These are phyloP conservation scores for Hucho hucho DNA, from an alignment of 2,113 vertebrate species.

Conservation along the genomic window DNA sequence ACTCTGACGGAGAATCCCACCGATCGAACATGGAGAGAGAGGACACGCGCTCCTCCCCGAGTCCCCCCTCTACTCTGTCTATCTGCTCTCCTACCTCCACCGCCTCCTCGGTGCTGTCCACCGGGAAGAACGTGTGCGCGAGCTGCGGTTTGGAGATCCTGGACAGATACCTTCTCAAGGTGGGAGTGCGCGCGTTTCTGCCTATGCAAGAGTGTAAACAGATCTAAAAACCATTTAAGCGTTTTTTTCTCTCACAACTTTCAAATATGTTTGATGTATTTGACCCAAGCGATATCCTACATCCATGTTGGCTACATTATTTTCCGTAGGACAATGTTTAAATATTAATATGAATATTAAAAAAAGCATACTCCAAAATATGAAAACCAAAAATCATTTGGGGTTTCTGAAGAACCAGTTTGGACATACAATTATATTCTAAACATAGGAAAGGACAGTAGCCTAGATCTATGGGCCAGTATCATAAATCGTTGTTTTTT, in stretches of 20 bases:
- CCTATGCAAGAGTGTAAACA: neutral
- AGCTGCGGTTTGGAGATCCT: conserved; percentile 96
- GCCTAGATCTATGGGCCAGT: neutral
- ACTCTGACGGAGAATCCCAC: conserved; percentile 87
- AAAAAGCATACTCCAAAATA: neutral
- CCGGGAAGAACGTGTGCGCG: conserved; percentile 92
- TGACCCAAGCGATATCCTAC: neutral
- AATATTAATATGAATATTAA: neutral
- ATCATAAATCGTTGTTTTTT: conserved; percentile 19
- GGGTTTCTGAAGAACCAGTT: neutral
- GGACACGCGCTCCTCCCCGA: conserved; percentile 88
- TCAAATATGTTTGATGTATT: neutral
- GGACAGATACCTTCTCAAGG: conserved; percentile 96
- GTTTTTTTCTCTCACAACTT: no score
- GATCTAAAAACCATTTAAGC: no score
- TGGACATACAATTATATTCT: neutral
- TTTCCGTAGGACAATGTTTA: neutral
- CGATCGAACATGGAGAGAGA: conserved; percentile 89
- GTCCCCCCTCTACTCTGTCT: conserved; percentile 91
- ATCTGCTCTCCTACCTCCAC: conserved; percentile 90
- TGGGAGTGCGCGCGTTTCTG: conserved; percentile 49
- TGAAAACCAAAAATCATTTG: neutral
- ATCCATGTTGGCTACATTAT: no score
- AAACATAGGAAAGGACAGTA: neutral
- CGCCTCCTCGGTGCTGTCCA: conserved; percentile 83